Evolutionary conservation across 2,888 invertebrate genomes (phyloP).

Genomic region (Eupsilia transversa): DNA sequence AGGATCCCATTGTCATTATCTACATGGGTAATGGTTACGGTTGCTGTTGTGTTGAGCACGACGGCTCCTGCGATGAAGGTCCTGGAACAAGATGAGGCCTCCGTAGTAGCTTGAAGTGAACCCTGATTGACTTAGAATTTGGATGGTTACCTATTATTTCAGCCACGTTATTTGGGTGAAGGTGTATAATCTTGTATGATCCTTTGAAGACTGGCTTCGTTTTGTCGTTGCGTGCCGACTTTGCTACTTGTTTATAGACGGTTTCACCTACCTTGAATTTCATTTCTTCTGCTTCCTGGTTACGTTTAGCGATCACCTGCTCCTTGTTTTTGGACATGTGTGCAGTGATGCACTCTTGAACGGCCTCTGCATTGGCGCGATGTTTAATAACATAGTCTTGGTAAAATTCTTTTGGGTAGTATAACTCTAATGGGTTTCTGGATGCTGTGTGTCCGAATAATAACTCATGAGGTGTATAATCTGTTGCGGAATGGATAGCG

Average conservation of each 20-base stretch:
- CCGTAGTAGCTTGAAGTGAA: slow-evolving; percentile 24
- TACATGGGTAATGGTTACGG: no score
- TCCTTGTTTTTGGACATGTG: neutral
- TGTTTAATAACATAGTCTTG: no score
- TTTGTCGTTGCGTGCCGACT: neutral
- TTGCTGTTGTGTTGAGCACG: no score
- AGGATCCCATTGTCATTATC: no score
- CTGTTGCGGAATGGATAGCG: no score
- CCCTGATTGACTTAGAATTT: slow-evolving; percentile 24
- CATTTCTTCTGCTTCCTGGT: slow-evolving; percentile 5
- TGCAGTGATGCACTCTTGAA: slow-evolving; percentile 11
- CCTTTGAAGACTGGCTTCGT: neutral
- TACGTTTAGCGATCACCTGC: neutral
- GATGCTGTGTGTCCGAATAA: no score
- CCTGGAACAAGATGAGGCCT: slow-evolving; percentile 24
- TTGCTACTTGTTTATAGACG: slow-evolving; percentile 20
- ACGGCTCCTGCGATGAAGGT: no score
- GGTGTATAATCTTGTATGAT: slow-evolving; percentile 1
- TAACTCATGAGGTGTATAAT: no score
- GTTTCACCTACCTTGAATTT: slow-evolving; percentile 22
- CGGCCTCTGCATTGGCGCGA: neutral
- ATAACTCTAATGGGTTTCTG: no score
- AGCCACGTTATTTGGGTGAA: slow-evolving; percentile 3
- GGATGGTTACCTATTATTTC: slow-evolving; percentile 8
- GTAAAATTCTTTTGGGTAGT: no score